Base-by-base conservation (phyloP, 2,113 vertebrate species). In the Kryptolebias marmoratus region DNA sequence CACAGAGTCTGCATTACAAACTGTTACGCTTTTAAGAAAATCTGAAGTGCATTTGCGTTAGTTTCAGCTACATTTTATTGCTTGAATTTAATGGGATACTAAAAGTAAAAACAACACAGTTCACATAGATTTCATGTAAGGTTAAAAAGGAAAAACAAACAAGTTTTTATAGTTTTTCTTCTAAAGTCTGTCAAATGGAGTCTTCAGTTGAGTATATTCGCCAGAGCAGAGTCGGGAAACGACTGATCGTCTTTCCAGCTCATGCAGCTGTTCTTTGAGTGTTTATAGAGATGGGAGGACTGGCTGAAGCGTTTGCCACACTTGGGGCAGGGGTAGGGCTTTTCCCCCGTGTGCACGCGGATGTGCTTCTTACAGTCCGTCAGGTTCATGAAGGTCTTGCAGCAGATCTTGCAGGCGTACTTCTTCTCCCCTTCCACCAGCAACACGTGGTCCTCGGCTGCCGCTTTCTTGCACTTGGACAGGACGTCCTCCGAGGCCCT, bases 341-440 rank as follows among this genome's bases (percentile, higher is more conserved):
- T 98, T 56, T 98, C 97, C 1, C 97, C 97, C 0, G 97, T 99
- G 92, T 99, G 97, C 22, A 98, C 96, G 0, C 96, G 94, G 73
- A 99, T 99, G 88, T 99, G 97, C 80, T 99, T 98, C 93, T 98
- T 98, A 71, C 97, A 98, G 91, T 98, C 96, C 0, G 97, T 98
- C 77, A 99, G 75, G 65, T 96, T 99, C 89, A 98, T 88, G 67
- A 99, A 99, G 2, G 96, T 98, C 95, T 98, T 99, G 64, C 95
- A 97, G 95, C 98, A 99, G 91, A 98, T 98, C 89, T 96, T 96
- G 89, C 97, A 98, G 12, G 97, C 98, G 0, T 99, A 99, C 79
- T 98, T 99, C 73, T 96, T 97, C 0, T 97, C 96, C 0, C 98
- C 98, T 77, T 98, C 97, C 39, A 99, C 97, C 28, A 98, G 93